Evolutionary conservation across 1,140 invertebrate species (phyloP).

Genomic region (Camponotus vicinus): DNA sequence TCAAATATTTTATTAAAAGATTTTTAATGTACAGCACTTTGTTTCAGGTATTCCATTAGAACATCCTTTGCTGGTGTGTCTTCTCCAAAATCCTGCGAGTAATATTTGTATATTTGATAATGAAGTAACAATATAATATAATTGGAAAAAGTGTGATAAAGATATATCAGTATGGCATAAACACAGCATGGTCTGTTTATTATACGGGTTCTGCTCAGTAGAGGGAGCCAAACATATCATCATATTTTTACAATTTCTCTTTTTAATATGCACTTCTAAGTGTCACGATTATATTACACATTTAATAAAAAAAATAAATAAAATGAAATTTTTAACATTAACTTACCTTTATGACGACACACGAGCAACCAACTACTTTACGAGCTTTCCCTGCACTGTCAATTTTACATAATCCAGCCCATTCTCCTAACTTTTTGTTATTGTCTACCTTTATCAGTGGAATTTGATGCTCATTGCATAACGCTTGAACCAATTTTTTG

Average conservation of each 20-base stretch:
- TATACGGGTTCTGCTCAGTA: constrained; percentile 85
- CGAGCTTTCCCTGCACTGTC: constrained; percentile 99
- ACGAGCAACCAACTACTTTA: constrained; percentile 99
- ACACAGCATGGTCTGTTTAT: constrained; percentile 81
- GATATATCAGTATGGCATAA: constrained; percentile 78
- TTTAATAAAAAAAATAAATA: neutral
- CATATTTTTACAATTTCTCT: constrained; percentile 68
- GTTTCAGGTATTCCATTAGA: constrained; percentile 95
- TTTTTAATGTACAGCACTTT: constrained; percentile 85
- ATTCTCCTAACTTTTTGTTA: constrained; percentile 99
- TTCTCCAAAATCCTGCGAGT: constrained; percentile 96
- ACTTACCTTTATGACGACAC: constrained; percentile 97
- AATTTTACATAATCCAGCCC: constrained; percentile 99
- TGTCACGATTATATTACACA: neutral
- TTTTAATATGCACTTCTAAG: neutral
- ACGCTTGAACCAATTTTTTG: constrained; percentile 98
- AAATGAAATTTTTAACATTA: neutral
- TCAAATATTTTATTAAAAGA: constrained; percentile 82
- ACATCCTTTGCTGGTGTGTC: constrained; percentile 97
- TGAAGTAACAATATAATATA: neutral
- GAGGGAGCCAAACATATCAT: constrained; percentile 86
- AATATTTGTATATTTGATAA: constrained; percentile 59
- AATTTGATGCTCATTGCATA: constrained; percentile 99
- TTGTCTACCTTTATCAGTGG: constrained; percentile 98
- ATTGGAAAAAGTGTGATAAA: constrained; percentile 5